Evolutionary conservation across 1,140 invertebrate species (phyloP).

Genomic region (Drosophila kohkoa): DNA sequence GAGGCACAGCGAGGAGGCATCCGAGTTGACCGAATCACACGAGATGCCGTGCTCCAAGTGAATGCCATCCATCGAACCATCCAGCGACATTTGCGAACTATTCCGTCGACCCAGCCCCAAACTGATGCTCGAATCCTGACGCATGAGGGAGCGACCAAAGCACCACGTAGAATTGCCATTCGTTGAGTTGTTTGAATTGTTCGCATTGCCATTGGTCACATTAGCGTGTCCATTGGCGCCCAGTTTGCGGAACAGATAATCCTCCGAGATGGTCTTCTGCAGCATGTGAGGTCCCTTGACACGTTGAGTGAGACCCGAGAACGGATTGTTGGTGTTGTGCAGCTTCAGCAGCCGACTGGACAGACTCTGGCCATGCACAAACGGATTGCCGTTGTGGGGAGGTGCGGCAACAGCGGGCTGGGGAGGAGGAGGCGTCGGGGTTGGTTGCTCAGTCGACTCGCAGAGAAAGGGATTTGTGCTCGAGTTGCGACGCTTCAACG

Average conservation of each 20-base stretch:
- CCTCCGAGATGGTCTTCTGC: slow-evolving; percentile 84
- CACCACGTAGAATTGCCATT: slow-evolving; percentile 75
- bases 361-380: slow-evolving; percentile 51
- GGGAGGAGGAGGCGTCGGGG: not conserved
- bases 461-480: slow-evolving; percentile 83
- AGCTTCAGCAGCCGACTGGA: slow-evolving; percentile 63
- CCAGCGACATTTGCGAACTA: slow-evolving; percentile 74
- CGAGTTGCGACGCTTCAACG: slow-evolving; percentile 69
- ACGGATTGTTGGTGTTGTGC: slow-evolving; percentile 72
- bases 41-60: slow-evolving; percentile 88
- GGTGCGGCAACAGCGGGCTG: not conserved
- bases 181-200: slow-evolving; percentile 17
- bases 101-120: slow-evolving; percentile 73
- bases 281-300: slow-evolving; percentile 80
- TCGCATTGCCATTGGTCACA: slow-evolving; percentile 42
- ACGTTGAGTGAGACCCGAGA: slow-evolving; percentile 63
- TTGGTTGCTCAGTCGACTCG: slow-evolving; percentile 58
- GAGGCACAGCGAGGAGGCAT: slow-evolving; percentile 89
- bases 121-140: slow-evolving; percentile 75
- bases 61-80: slow-evolving; percentile 64
- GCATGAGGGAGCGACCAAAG: slow-evolving; percentile 72
- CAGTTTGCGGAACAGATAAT: slow-evolving; percentile 78
- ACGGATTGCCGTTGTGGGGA: slow-evolving; percentile 65
- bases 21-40: slow-evolving; percentile 93
- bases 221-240: slow-evolving; percentile 41